Base-by-base conservation (phyloP, 2,888 invertebrate genomes). In the Acleris emargana region DNA sequence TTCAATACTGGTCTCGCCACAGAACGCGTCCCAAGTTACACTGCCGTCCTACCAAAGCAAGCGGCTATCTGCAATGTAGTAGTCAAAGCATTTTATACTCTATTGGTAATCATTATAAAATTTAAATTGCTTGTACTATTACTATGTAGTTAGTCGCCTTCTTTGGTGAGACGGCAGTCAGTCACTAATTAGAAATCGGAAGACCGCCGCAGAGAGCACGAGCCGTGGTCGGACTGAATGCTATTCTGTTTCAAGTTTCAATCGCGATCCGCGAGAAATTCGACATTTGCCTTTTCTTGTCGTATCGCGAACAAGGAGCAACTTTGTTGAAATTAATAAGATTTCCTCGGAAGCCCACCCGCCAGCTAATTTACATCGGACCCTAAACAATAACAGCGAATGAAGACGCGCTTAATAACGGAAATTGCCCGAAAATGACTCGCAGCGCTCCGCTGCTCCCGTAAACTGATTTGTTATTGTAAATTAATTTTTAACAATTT, bases 361-460 rank as follows among this genome's bases (percentile, higher is more conserved):
- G 74, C 75, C 73, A 77, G 76, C 82, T 82, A 84, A 87, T 87
- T 86, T 86, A 82, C 83, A 86, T 84, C 73, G 77, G 76, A 68
- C 79, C 76, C 77, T 84, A 82, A 85, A 86, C 82, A 87, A 86
- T 86, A 86, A 83, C 81, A 79, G 69, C 69, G 76, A 80, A 80
- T 79, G 76, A 82, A 85, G 82, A 82, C 77, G 77, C 76, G 76
- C 81, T 83, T 83, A 81, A 83, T 82, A 83, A 81, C 75, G 81
- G 81, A 83, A 86, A 84, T 84, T 85, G 77, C 72, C 74, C 73
- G 72, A 80, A 84, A 86, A 84, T 81, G 73, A 83, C 77, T 83
- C 78, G 75, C 72, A 75, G 71, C 75, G 71, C 72, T 71, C 73
- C 69, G 72, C 76, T 75, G 77, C 74, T 76, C 69, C 68, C 66